phyloP scores from a whole-genome alignment of 2,888 invertebrate genomes.

The Rhingia campestris region DNA sequence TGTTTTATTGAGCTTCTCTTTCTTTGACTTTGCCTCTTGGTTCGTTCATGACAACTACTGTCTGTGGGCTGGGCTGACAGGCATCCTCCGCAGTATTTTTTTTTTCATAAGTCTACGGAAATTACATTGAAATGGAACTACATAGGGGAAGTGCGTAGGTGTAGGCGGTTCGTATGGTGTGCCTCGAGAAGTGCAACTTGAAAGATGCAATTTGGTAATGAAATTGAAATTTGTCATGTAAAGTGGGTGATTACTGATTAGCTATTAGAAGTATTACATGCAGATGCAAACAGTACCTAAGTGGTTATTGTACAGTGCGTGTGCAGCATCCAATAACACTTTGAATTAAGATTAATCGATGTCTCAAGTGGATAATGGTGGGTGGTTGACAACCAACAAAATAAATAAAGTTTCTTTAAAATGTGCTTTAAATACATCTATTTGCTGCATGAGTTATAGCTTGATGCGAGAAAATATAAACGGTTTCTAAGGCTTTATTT shows the following conservation, averaged over 20 bases:
- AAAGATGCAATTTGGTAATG: conserved; percentile 49
- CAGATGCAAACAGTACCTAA: neutral
- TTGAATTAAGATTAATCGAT: neutral
- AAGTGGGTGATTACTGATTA: neutral
- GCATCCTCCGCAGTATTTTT: conserved; percentile 19
- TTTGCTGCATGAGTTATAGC: too few species aligned
- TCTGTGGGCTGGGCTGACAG: conserved; percentile 39
- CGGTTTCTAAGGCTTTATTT: too few species aligned
- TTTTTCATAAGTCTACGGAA: neutral
- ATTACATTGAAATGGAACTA: conserved; percentile 16
- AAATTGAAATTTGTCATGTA: conserved; percentile 44
- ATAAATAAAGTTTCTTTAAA: too few species aligned
- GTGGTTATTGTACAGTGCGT: too few species aligned
- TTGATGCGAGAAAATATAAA: too few species aligned
- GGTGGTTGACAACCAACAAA: neutral
- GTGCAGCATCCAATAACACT: too few species aligned
- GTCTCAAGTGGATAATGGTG: neutral
- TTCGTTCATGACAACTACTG: conserved; percentile 37
- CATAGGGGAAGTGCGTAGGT: conserved; percentile 39
- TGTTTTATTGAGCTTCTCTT: conserved; percentile 32
- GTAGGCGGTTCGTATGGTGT: conserved; percentile 21
- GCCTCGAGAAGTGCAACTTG: neutral
- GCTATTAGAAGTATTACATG: too few species aligned
- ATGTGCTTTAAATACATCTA: too few species aligned
- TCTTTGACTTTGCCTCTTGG: conserved; percentile 22